phyloP scores from a whole-genome alignment of 2,113 vertebrate species.

The Coptodon bakossiorum region DNA sequence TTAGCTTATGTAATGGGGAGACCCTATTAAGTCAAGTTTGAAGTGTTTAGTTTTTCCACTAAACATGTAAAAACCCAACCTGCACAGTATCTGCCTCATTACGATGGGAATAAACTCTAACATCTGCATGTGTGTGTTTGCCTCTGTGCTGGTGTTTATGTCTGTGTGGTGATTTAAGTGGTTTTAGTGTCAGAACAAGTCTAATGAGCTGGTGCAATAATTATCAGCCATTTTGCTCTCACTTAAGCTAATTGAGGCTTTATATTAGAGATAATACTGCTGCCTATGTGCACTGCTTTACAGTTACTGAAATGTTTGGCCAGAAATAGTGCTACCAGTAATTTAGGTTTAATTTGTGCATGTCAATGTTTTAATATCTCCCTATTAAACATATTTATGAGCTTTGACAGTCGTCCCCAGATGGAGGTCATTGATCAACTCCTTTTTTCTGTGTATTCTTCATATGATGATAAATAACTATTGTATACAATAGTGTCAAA shows the following conservation, averaged over 20 bases:
- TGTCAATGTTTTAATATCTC: constrained; percentile 55
- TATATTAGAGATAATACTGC: constrained; percentile 53
- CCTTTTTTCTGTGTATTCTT: constrained; percentile 1
- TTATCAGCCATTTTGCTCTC: constrained; percentile 66
- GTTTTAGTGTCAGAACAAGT: constrained; percentile 64
- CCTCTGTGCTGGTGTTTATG: constrained; percentile 39
- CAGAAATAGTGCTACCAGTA: constrained; percentile 35
- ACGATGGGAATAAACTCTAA: constrained; percentile 56
- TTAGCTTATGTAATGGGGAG: constrained; percentile 2
- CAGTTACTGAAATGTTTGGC: constrained; percentile 40
- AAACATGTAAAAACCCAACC: constrained; percentile 60
- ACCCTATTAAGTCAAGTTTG: constrained; percentile 45
- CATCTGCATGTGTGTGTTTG: constrained; percentile 53
- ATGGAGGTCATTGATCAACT: constrained; percentile 43
- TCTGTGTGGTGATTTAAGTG: constrained; percentile 54
- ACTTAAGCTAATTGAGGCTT: constrained; percentile 56
- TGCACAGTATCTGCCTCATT: constrained; percentile 64
- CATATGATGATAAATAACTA: constrained; percentile 1
- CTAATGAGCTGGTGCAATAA: constrained; percentile 65
- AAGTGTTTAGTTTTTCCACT: constrained; percentile 43
- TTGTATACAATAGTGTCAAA: constrained; percentile 4
- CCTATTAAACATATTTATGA: constrained; percentile 63
- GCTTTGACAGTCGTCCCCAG: constrained; percentile 37
- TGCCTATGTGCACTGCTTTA: constrained; percentile 27
- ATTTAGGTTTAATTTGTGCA: constrained; percentile 52